phyloP scores from a whole-genome alignment of 2,888 invertebrate genomes.

The Ptychoptera albimana region DNA sequence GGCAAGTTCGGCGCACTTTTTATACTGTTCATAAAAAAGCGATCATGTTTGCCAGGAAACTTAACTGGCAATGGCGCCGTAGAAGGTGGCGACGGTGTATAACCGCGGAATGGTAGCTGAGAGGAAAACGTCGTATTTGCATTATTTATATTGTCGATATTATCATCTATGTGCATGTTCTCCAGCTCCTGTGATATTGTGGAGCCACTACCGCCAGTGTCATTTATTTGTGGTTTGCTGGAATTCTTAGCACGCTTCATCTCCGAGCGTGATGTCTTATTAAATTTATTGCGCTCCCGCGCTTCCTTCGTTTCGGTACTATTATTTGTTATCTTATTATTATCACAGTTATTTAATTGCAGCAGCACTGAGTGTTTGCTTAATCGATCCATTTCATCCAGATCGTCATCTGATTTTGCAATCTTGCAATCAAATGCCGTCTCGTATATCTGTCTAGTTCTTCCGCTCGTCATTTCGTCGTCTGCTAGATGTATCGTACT shows the following conservation, averaged over 20 bases:
- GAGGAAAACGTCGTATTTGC: slow-evolving; percentile 33
- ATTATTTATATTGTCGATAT: slow-evolving; percentile 34
- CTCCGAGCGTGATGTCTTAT: slow-evolving; percentile 25
- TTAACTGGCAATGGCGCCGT: slow-evolving; percentile 71
- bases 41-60: slow-evolving; percentile 45
- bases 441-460: slow-evolving; percentile 67
- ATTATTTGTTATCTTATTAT: slow-evolving; percentile 7
- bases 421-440: slow-evolving; percentile 82
- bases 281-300: slow-evolving; percentile 39
- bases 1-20: slow-evolving; percentile 68
- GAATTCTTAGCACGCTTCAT: slow-evolving; percentile 27
- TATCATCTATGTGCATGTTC: slow-evolving; percentile 39
- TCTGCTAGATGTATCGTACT: slow-evolving; percentile 16
- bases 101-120: slow-evolving; percentile 50
- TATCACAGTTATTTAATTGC: slow-evolving; percentile 33
- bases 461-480: slow-evolving; percentile 36
- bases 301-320: slow-evolving; percentile 17
- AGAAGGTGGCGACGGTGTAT: slow-evolving; percentile 69
- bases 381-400: slow-evolving; percentile 66
- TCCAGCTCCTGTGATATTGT: slow-evolving; percentile 34
- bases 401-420: slow-evolving; percentile 61
- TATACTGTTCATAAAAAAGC: slow-evolving; percentile 54
- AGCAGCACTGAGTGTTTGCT: slow-evolving; percentile 63
- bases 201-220: slow-evolving; percentile 13
- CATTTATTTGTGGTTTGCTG: slow-evolving; percentile 23